A percentile compares a stretch with the other conserved stretches of the same genome.
phyloP scores from a whole-genome alignment of 2,797 vertebrate species.

The Gila robusta region DNA sequence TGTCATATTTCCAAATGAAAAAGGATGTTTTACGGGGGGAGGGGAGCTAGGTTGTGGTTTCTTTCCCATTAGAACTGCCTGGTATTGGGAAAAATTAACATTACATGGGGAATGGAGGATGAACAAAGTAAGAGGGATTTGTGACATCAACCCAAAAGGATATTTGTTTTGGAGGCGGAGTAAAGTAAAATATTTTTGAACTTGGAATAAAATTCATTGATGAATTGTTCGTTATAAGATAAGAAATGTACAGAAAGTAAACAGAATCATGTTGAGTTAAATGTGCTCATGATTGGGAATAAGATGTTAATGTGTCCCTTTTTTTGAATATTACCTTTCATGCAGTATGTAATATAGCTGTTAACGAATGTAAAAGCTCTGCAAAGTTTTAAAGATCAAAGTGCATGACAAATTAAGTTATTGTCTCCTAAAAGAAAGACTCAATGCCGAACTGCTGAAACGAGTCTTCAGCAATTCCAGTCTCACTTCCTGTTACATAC shows the following conservation, averaged over 20 bases:
- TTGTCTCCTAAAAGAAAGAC: background rate
- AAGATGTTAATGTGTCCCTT: too few species aligned
- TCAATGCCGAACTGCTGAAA: background rate
- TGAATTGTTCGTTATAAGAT: background rate
- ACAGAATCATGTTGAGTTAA: too few species aligned
- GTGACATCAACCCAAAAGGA: background rate
- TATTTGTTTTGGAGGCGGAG: background rate
- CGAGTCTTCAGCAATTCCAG: background rate
- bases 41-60: background rate
- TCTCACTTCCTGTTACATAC: background rate
- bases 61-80: background rate
- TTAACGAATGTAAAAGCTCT: background rate
- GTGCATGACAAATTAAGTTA: background rate
- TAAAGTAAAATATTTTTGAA: background rate
- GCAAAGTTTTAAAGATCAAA: background rate
- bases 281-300: too few species aligned
- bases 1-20: background rate
- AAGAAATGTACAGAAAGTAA: background rate
- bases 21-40: background rate
- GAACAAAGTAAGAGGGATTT: background rate
- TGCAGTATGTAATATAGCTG: background rate
- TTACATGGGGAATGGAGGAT: background rate
- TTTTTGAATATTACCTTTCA: background rate
- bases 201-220: background rate
- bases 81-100: background rate